Evolutionary conservation across 2,113 vertebrate genomes (phyloP), one percentile per base, ranked within the genome.

Genomic region (Syngnathoides biaculeatus): DNA sequence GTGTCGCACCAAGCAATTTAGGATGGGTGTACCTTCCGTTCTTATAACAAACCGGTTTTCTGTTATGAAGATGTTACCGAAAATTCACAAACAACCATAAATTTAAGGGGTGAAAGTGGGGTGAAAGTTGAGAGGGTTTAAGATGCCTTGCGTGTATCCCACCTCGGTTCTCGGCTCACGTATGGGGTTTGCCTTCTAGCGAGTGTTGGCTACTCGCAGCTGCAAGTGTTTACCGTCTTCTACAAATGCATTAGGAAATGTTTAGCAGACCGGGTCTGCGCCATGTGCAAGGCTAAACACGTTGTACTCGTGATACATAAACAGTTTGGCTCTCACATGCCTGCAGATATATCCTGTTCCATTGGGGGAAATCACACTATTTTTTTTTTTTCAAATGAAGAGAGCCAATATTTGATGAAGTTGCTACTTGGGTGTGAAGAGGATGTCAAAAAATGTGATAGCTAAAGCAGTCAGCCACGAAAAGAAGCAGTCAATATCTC

Each of bases 241-340:
- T 75, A 77, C 79, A 82, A 85, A 89, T 78, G 88, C 80, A 77
- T 80, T 66, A 43, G 69, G 81, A 76, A 74, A 70, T 92, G 89
- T 92, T 92, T 90, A 83, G 84, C 58, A n/a, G 63, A 78, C 30
- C 6, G 59, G 88, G 88, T 81, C 89, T 85, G 87, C 86, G 84
- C 78, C 90, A 83, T 89, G 84, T 67, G 74, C 76, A 67, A 80
- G 80, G 82, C 86, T 84, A 86, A 89, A 84, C 81, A 82, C 55
- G 83, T 80, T 85, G 66, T 63, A n/a, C 50, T 67, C 72, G 65
- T 10, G 72, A 67, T 56, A 68, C 40, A 50, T 91, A 90, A 92
- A 92, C 84, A 83, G 85, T 92, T 91, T 89, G 76, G 68, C 55
- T 82, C 26, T 67, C 39, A 40, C 61, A 59, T 65, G 69, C 70